Base-by-base conservation (phyloP, 2,113 vertebrate species). In the Eurystomus gularis region DNA sequence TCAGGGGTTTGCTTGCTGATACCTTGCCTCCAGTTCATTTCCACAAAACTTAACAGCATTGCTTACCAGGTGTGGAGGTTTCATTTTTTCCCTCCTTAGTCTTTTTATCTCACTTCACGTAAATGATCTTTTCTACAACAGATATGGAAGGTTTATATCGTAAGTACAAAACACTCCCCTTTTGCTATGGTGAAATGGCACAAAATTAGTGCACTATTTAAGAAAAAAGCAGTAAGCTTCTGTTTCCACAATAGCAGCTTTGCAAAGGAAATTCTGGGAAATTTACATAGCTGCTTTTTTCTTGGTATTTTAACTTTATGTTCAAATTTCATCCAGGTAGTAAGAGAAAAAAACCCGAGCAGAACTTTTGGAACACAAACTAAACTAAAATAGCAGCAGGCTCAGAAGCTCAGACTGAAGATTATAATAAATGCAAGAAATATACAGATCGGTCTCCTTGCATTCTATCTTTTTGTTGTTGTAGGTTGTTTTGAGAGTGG, bases 311-410 rank as follows among this genome's bases (percentile, higher is more conserved):
- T 88, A 94, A 83, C 24, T 81, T 71, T 71, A 78, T 78, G 46
- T 95, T 91, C 31, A 95, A 73, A 93, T 94, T 97, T 94, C 82
- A 82, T 94, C 75, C 87, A 94, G 93, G 84, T 97, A 91, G 54
- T 39, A 18, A n/a, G 44, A 94, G 78, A 68, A 44, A 54, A 78
- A 72, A 15, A 33, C 58, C 6, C 0, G 10, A 42, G 58, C 7
- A 73, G 61, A 76, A 82, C 35, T 90, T 87, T 70, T 97, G 93
- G 94, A 95, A 93, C 17, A 29, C 6, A 7, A 89, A 79, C 86
- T 72, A 72, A 93, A 93, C 81, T 87, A 31, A 89, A 95, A 79
- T 57, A 95, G 61, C 89, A 92, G 72, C 65, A 89, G 61, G 37
- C 65, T 87, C 23, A 84, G 57, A 84, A 84, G 7, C 17, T 58